Percentiles rank a stretch among this genome's conserved stretches.
Evolutionary conservation across 2,113 vertebrate species (phyloP).

Genomic region (Potamarius usumacintae): DNA sequence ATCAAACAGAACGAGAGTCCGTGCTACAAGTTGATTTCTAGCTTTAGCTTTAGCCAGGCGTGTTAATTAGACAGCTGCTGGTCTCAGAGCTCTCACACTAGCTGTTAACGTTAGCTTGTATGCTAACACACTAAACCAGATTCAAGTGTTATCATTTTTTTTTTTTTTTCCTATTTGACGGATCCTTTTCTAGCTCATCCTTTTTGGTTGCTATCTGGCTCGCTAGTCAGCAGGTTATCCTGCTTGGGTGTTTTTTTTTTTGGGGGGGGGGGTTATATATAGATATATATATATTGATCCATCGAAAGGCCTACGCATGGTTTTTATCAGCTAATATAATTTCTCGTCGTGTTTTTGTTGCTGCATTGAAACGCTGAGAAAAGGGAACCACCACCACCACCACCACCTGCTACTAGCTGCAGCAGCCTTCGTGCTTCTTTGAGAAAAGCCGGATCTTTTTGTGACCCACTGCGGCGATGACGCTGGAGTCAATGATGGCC

Average conservation of each 20-base stretch:
- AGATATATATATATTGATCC: background rate
- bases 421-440: conserved; percentile 11
- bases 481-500: conserved; percentile 97
- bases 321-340: background rate
- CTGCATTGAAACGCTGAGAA: background rate
- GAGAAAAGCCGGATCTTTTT: background rate
- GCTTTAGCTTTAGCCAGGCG: background rate
- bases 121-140: background rate
- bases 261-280: background rate
- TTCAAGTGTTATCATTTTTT: background rate
- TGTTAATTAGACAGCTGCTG: conserved; percentile 23
- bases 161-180: background rate
- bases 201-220: background rate
- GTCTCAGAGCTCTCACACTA: background rate
- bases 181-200: background rate
- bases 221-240: background rate
- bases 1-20: conserved; percentile 19
- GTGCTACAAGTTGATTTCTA: background rate
- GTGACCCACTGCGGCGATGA: conserved; percentile 74
- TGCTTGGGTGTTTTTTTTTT: background rate
- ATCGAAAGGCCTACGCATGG: conserved; percentile 17
- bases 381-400: background rate
- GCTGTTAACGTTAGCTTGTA: background rate
- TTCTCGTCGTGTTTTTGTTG: conserved; percentile 3
- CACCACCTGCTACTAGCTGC: background rate